Base-by-base conservation (phyloP, 1,140 invertebrate genomes). In the Neodiprion fabricii region DNA sequence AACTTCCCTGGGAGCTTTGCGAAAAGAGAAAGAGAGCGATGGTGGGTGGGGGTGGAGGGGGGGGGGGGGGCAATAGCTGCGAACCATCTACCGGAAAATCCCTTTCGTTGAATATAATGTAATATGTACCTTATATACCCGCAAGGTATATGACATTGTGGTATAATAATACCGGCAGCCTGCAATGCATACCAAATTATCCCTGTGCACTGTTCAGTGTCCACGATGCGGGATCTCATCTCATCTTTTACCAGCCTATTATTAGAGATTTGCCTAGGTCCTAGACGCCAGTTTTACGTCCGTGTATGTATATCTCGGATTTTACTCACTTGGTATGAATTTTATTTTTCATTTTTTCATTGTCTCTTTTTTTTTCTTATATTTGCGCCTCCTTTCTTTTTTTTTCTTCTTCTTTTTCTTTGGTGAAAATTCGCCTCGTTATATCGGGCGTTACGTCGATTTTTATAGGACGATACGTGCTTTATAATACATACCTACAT, bases 51-150 rank as follows among this genome's bases (percentile, higher is more conserved):
- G 4, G 5, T 23, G 23, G 40, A 14, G 48, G 77, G 73, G 49
- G 70, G 17, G 17, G 69, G 8, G n/a, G 71, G 72, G 75, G 79
- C 79, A 81, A 81, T 81, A 81, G 78, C 76, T 72, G 73, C 72
- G 80, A 81, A 77, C 77, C 78, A 81, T 80, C 78, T 78, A 72
- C 72, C 74, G 77, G 80, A 79, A 81, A 81, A 81, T 81, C 80
- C 81, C 76, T 81, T 81, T 74, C 80, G 74, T 66, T 70, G 80
- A 77, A 81, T 81, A 81, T 81, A 78, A 81, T 79, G 81, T 81
- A 81, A 81, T 81, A 80, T 81, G 78, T 75, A 76, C 66, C 1
- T 14, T 65, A 69, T 21, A 47, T 69, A 70, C 76, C 75, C 73
- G 72, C 72, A 70, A 61, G 11, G 53, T 61, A 61, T 61, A 61